Percentiles rank a stretch among this genome's conserved stretches.
phyloP scores from a whole-genome alignment of 2,113 vertebrate genomes.

The Sceloporus tristichus region DNA sequence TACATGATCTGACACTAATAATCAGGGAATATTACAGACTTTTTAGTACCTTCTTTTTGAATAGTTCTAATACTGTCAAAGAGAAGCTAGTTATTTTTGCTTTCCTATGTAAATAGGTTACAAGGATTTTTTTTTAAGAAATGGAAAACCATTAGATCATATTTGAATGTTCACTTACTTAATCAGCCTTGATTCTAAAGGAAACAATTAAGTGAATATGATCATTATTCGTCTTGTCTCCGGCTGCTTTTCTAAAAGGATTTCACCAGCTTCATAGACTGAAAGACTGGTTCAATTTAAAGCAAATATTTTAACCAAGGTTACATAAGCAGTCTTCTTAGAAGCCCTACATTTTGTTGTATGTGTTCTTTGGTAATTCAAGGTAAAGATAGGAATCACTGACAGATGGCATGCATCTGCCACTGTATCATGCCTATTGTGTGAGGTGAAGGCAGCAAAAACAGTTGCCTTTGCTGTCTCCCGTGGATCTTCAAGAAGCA shows the following conservation, averaged over 20 bases:
- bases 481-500: background rate
- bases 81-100: slow-evolving; percentile 5
- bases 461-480: background rate
- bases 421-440: background rate
- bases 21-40: background rate
- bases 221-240: background rate
- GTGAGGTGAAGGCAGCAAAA: too few species aligned
- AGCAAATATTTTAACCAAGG: slow-evolving; percentile 8
- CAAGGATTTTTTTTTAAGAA: background rate
- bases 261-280: background rate
- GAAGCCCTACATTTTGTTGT: background rate
- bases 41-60: background rate
- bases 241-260: background rate
- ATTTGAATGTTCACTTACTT: background rate
- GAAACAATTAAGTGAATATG: background rate
- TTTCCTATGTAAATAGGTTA: slow-evolving; percentile 18
- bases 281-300: background rate
- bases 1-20: background rate
- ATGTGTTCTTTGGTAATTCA: slow-evolving; percentile 6
- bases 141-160: background rate
- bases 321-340: background rate
- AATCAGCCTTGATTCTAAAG: background rate
- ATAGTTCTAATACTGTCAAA: background rate
- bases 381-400: background rate
- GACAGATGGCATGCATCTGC: background rate